phyloP scores from a whole-genome alignment of 2,888 invertebrate genomes.

The Drosophila neonasuta region DNA sequence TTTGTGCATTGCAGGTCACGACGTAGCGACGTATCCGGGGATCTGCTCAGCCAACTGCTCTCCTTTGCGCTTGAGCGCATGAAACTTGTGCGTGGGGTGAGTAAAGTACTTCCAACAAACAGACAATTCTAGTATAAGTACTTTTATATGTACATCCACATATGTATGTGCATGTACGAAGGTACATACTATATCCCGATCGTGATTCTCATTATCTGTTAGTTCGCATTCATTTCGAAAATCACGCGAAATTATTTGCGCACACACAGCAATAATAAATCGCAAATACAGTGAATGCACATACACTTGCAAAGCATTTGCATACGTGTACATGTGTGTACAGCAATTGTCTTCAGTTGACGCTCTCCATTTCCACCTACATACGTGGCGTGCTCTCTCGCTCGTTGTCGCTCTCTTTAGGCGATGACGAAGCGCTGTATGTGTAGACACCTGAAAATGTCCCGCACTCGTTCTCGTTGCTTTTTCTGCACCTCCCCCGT shows the following conservation, averaged over 20 bases:
- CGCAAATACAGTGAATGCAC: too few species aligned
- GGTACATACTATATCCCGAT: slow-evolving; percentile 32
- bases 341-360: slow-evolving; percentile 15
- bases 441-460: slow-evolving; percentile 45
- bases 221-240: slow-evolving; percentile 32
- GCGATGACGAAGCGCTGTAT: slow-evolving; percentile 8
- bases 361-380: slow-evolving; percentile 16
- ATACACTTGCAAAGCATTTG: background rate
- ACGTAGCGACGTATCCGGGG: slow-evolving; percentile 75
- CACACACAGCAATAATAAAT: slow-evolving; percentile 15
- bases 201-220: slow-evolving; percentile 57
- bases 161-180: too few species aligned
- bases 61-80: slow-evolving; percentile 91
- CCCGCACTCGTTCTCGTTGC: slow-evolving; percentile 54
- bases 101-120: slow-evolving; percentile 53
- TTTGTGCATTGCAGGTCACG: slow-evolving; percentile 60
- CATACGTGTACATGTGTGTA: background rate
- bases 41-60: slow-evolving; percentile 90
- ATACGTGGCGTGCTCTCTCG: slow-evolving; percentile 16
- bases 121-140: background rate
- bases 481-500: slow-evolving; percentile 28
- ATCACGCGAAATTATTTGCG: slow-evolving; percentile 53
- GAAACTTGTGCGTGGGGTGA: slow-evolving; percentile 91
- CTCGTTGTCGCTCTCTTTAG: slow-evolving; percentile 8
- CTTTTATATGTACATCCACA: too few species aligned